Base-by-base conservation (phyloP, 2,888 invertebrate species). In the Branchipolynoe longqiensis region DNA sequence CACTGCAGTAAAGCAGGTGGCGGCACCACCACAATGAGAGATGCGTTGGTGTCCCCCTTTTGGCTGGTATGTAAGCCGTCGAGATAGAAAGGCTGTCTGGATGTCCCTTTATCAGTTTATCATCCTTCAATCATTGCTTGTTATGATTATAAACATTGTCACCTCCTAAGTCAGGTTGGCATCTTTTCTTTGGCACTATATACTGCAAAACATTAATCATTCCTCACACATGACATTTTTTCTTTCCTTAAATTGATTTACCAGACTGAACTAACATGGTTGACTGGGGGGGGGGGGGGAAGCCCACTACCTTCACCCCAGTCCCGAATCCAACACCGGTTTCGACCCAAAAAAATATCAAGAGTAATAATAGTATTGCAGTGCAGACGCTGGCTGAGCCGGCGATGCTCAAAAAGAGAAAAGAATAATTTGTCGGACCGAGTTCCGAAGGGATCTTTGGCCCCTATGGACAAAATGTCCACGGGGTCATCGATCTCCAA, bases 201-300 rank as follows among this genome's bases (percentile, higher is more conserved):
- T 78, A 78, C 78, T 78, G 78, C 48, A 78, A 78, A 78, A 78
- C 78, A 48, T 78, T 78, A 28, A 48, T 78, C 48, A 78, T 78
- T 78, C 78, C 78, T 48, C 78, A 78, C 78, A 78, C 78, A 78
- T 78, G 78, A 78, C 78, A 78, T 78, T 78, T 78, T 12, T 12
- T 6, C 14, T 62, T 69, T n/a, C 18, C 25, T 69, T 69, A 36
- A 69, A n/a, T n/a, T n/a, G n/a, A n/a, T n/a, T n/a, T n/a, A n/a
- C n/a, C n/a, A n/a, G n/a, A n/a, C n/a, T n/a, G n/a, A n/a, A n/a
- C n/a, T n/a, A n/a, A n/a, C n/a, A n/a, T n/a, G n/a, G n/a, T n/a
- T n/a, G n/a, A n/a, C n/a, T n/a, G n/a, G n/a, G n/a, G n/a, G n/a
- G n/a, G n/a, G n/a, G n/a, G n/a, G n/a, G n/a, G n/a, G n/a, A n/a